Evolutionary conservation across 2,113 vertebrate genomes (phyloP).

Genomic region (Rhinoderma darwinii): DNA sequence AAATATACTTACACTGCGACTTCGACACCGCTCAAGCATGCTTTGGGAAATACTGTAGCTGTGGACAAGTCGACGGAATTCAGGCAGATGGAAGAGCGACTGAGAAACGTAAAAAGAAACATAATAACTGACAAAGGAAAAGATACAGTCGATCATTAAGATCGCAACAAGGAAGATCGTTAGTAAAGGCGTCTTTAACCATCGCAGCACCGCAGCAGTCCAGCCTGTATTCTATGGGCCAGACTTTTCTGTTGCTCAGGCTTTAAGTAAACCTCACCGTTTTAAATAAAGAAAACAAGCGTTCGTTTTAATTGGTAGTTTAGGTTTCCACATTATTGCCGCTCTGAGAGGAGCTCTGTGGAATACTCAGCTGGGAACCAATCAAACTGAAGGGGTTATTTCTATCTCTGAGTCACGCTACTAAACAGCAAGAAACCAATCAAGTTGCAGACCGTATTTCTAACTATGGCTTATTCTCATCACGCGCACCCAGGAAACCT

Average conservation of each 20-base stretch:
- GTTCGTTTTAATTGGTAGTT: constrained; percentile 57
- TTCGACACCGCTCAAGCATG: constrained; percentile 81
- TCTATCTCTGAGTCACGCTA: constrained; percentile 48
- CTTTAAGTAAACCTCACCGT: constrained; percentile 58
- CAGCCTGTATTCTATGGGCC: neutral
- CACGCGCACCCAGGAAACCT: constrained; percentile 50
- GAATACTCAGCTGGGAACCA: constrained; percentile 52
- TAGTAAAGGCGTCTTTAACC: neutral
- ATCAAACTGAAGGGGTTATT: constrained; percentile 54
- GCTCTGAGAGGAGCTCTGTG: constrained; percentile 49
- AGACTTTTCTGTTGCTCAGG: constrained; percentile 21
- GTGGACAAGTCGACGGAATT: constrained; percentile 91
- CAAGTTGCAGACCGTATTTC: constrained; percentile 50
- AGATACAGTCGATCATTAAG: neutral
- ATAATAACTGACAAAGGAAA: neutral
- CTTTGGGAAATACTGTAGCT: constrained; percentile 85
- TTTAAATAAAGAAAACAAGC: constrained; percentile 57
- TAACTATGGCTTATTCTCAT: constrained; percentile 51
- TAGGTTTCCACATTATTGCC: constrained; percentile 55
- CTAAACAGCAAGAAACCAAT: constrained; percentile 59
- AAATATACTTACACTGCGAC: constrained; percentile 86
- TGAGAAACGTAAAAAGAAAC: constrained; percentile 70
- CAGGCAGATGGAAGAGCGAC: constrained; percentile 94
- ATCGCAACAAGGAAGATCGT: neutral
- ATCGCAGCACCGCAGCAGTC: neutral